Conservation (phyloP, 2,113 vertebrate genomes). For the Hypocryptadius cinnamomeus region DNA sequence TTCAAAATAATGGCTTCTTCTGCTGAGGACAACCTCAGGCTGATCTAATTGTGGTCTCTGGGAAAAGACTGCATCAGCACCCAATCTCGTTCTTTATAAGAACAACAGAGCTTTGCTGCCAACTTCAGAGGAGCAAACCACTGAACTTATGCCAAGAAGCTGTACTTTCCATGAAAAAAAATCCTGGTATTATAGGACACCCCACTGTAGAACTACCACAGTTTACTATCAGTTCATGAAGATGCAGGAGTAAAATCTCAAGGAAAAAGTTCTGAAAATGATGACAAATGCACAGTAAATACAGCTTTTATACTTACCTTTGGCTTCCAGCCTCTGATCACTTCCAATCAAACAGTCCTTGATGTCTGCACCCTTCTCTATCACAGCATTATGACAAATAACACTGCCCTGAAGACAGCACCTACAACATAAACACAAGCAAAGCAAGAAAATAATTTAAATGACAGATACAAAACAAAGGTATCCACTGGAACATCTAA, state of each 20-base stretch:
- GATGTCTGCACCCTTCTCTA: conserved; percentile 89
- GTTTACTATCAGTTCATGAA: neutral
- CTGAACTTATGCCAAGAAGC: neutral
- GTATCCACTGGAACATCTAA: neutral
- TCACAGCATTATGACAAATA: conserved; percentile 87
- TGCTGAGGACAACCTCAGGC: neutral
- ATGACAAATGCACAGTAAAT: neutral
- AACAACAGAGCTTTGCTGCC: neutral
- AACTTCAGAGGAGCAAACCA: neutral
- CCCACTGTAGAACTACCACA: neutral
- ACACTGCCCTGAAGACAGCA: conserved; percentile 90
- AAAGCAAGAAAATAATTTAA: neutral
- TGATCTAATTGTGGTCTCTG: conserved; percentile 27
- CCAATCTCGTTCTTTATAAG: neutral
- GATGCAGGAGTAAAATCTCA: neutral
- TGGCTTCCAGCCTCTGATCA: conserved; percentile 81
- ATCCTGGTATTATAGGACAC: neutral
- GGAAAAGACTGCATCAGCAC: conserved; percentile 13
- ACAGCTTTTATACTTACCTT: conserved; percentile 73
- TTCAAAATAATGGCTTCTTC: neutral
- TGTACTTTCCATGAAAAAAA: conserved; percentile 26
- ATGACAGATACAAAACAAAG: neutral
- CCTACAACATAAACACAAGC: conserved; percentile 67
- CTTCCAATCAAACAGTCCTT: conserved; percentile 92
- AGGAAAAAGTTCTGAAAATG: neutral